These are phyloP conservation scores for Trichonephila clavata DNA, from an alignment of 1,140 invertebrate genomes.

Conservation along the genomic window DNA sequence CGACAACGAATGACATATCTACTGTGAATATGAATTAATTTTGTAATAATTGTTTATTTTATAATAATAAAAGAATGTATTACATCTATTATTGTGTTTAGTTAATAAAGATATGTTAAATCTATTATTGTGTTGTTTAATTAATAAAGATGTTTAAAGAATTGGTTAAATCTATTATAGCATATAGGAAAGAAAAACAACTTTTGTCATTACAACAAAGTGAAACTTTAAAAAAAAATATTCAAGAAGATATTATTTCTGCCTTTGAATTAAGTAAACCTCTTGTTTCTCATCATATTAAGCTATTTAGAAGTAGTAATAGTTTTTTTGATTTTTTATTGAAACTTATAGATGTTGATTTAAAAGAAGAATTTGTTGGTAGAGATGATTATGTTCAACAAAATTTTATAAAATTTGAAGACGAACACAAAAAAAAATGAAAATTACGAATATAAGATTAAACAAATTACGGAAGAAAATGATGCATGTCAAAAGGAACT, in stretches of 20 bases:
- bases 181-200: not conserved
- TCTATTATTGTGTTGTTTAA: not conserved
- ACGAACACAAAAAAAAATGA: not conserved
- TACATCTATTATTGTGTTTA: too few species aligned
- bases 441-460: too few species aligned
- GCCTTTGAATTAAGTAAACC: not conserved
- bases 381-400: not conserved
- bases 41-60: too few species aligned
- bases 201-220: not conserved
- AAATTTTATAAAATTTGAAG: too few species aligned
- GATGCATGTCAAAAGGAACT: too few species aligned
- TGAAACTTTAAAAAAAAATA: not conserved
- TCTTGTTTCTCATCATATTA: not conserved
- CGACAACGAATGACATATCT: too few species aligned
- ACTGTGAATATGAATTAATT: too few species aligned
- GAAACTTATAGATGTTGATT: not conserved
- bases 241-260: not conserved
- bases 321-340: not conserved
- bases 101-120: too few species aligned
- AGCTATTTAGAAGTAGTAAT: not conserved
- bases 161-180: not conserved
- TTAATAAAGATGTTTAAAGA: slow-evolving; percentile 2
- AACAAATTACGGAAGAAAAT: too few species aligned
- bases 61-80: too few species aligned
- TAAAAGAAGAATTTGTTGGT: not conserved